These are phyloP conservation scores for Mesorhabditis belari DNA, from an alignment of 2,888 invertebrate genomes.

Conservation along the genomic window DNA sequence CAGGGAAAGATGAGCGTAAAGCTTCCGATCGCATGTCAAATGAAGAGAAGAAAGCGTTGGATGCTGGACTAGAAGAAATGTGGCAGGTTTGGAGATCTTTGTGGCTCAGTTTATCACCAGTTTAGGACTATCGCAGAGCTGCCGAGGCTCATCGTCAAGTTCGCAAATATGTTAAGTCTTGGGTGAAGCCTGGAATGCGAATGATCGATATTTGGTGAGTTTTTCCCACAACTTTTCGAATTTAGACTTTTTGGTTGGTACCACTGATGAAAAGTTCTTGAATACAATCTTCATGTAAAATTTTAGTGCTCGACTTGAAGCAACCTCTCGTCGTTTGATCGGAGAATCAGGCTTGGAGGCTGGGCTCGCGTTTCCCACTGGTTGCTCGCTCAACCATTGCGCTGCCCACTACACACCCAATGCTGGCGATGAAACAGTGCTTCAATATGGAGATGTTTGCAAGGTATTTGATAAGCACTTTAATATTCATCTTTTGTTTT, in stretches of 20 bases:
- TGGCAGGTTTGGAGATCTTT: slow-evolving; percentile 62
- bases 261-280: not conserved
- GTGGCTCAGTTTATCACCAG: slow-evolving; percentile 4
- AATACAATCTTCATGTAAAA: not conserved
- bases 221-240: not conserved
- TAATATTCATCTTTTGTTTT: not conserved
- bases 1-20: slow-evolving; percentile 42
- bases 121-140: slow-evolving; percentile 66
- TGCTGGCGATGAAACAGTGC: slow-evolving; percentile 87
- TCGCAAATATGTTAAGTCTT: slow-evolving; percentile 79
- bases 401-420: slow-evolving; percentile 99
- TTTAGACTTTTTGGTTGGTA: not conserved
- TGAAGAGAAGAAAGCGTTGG: slow-evolving; percentile 73
- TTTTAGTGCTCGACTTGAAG: slow-evolving; percentile 77
- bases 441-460: slow-evolving; percentile 90
- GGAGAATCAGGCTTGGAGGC: slow-evolving; percentile 90
- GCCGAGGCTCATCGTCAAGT: slow-evolving; percentile 98
- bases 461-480: slow-evolving; percentile 65
- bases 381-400: slow-evolving; percentile 95
- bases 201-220: slow-evolving; percentile 87
- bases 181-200: slow-evolving; percentile 95
- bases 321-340: slow-evolving; percentile 80
- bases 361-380: slow-evolving; percentile 81
- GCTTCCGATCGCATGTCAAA: slow-evolving; percentile 53
- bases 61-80: slow-evolving; percentile 81